Base-by-base conservation (phyloP, 37 sponge, comb jelly and placozoan genomes). In the Crambe crambe region DNA sequence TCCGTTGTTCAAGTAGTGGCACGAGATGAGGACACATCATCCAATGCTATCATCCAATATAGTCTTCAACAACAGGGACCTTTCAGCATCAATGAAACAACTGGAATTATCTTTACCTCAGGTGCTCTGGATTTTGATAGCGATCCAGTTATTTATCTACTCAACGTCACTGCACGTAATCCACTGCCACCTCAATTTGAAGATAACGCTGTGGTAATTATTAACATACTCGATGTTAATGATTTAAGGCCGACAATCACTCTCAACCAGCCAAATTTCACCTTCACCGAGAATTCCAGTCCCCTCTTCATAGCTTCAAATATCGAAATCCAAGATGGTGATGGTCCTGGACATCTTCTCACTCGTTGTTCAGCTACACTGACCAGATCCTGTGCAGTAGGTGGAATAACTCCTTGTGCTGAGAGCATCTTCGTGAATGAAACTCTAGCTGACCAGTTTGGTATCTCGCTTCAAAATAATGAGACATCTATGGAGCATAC, bases 111-210 rank as follows among this genome's bases (percentile, higher is more conserved):
- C 22, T 26, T 65, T 23, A 34, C 79, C 20, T 40, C 30, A 35
- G 37, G 54, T 34, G 21, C 78, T 40, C 78, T 94, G 17, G 88
- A 94, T 59, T 94, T 79, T 80, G 94, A 93, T 18, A 68, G 34
- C 30, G 30, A 39, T 26, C n/a, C 70, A 8, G 34, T 72, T 25
- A 42, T 59, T 30, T 80, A 47, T 36, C 72, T 29, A 4, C 26
- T 90, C 20, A 37, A 47, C 2, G 80, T 94, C 26, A 32, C 70
- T n/a, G 90, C 84, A 23, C 43, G 63, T 12, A 83, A 90, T 66
- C 44, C 70, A 23, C 65, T 32, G 30, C 73, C 80, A 38, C 95
- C 95, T 23, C 35, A 41, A 27, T 65, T 60, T 22, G 75, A n/a
- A 17, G 42, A 57, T 10, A 63, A 72, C 31, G 75, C 77, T 34